A percentile compares a stretch with the other conserved stretches of the same genome.
These are phyloP conservation scores for Frankliniella fusca DNA, from an alignment of 2,888 invertebrate genomes.

Conservation along the genomic window DNA sequence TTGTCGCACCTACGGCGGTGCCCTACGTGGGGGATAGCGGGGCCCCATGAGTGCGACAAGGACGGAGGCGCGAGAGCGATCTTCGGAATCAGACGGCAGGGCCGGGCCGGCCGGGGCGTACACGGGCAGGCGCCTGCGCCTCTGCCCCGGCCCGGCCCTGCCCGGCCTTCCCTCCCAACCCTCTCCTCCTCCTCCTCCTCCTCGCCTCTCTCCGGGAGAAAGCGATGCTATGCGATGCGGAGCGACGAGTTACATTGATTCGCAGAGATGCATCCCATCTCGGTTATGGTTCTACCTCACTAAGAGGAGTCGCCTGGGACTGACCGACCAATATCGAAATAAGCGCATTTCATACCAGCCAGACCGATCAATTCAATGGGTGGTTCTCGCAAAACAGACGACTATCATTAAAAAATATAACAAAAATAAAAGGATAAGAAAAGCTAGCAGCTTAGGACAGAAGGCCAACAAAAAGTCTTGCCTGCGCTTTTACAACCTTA, in stretches of 20 bases:
- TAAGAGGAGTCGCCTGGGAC: background rate
- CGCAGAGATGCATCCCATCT: background rate
- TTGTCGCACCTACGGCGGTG: background rate
- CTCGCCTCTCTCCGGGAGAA: slow-evolving; percentile 9
- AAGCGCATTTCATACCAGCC: no score
- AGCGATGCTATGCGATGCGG: slow-evolving; percentile 10
- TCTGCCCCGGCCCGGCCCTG: background rate
- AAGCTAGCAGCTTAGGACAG: background rate
- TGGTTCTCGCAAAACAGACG: no score
- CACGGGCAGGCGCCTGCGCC: background rate
- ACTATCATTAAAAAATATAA: background rate
- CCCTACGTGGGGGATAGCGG: no score
- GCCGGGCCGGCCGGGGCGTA: no score
- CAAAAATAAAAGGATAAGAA: background rate
- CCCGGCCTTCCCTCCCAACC: background rate
- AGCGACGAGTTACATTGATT: background rate
- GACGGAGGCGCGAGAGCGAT: background rate
- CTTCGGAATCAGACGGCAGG: background rate
- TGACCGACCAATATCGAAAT: background rate
- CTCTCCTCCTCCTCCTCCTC: background rate
- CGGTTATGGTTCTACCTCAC: background rate
- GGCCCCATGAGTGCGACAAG: background rate
- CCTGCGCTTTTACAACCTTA: background rate
- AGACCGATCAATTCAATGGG: no score
- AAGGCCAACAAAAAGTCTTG: background rate